These are phyloP conservation scores for Nesoenas mayeri DNA, from an alignment of 2,113 vertebrate genomes.

Conservation along the genomic window DNA sequence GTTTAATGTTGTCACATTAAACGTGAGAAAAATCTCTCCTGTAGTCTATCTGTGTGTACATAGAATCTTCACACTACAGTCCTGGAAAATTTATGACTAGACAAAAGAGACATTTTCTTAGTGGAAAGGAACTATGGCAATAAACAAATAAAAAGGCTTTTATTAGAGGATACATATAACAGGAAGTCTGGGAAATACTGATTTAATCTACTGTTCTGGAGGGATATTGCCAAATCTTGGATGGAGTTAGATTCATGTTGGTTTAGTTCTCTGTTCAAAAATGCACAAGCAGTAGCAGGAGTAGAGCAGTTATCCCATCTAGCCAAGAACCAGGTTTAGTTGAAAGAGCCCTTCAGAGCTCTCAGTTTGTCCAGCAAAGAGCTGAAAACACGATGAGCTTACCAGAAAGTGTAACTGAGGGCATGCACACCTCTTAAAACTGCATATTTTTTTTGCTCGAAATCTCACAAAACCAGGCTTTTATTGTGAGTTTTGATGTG, in stretches of 20 bases:
- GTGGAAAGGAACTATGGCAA: slow-evolving; percentile 23
- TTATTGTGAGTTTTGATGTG: not conserved
- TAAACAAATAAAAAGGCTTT: slow-evolving; percentile 20
- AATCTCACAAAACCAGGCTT: not conserved
- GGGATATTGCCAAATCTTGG: not conserved
- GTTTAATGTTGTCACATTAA: not conserved
- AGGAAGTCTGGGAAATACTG: slow-evolving; percentile 30
- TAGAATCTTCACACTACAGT: not conserved
- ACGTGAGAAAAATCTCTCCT: not conserved
- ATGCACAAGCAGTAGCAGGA: not conserved
- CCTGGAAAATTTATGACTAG: not conserved
- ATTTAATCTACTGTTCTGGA: slow-evolving; percentile 4
- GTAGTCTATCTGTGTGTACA: not conserved
- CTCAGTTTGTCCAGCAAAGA: not conserved
- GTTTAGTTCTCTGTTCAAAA: slow-evolving; percentile 46
- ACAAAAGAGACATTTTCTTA: not conserved
- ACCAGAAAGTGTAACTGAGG: not conserved
- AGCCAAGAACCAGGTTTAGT: not conserved
- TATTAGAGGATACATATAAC: not conserved
- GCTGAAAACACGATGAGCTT: not conserved
- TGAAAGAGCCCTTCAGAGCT: not conserved
- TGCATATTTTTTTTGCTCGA: not conserved
- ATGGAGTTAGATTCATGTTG: not conserved
- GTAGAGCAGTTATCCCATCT: not conserved
- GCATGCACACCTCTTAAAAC: not conserved